These are phyloP conservation scores for Trachymyrmex cornetzi DNA, from an alignment of 1,140 invertebrate species.

Conservation along the genomic window DNA sequence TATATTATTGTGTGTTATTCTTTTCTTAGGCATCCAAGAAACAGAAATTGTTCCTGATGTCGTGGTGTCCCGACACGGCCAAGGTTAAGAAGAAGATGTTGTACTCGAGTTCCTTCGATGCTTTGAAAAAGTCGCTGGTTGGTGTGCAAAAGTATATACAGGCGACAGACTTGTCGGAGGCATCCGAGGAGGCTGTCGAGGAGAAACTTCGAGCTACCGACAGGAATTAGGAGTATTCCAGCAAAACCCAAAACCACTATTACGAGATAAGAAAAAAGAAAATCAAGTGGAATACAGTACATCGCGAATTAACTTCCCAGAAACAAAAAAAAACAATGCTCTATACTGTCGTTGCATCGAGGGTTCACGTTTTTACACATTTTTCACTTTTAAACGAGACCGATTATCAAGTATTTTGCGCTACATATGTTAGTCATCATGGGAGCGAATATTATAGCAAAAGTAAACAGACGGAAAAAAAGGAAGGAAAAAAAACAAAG, in stretches of 20 bases:
- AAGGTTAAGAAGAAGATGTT: slow-evolving; percentile 99
- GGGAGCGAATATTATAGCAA: slow-evolving; percentile 71
- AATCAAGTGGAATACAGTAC: slow-evolving; percentile 82
- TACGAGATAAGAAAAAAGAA: slow-evolving; percentile 74
- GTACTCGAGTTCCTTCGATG: slow-evolving; percentile 98
- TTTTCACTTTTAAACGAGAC: slow-evolving; percentile 84
- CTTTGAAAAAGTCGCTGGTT: slow-evolving; percentile 97
- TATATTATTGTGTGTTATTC: slow-evolving; percentile 24
- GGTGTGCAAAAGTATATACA: slow-evolving; percentile 99
- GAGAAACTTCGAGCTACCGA: slow-evolving; percentile 97
- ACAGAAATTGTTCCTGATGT: slow-evolving; percentile 98
- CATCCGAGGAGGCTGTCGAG: slow-evolving; percentile 96
- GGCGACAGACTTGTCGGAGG: slow-evolving; percentile 96
- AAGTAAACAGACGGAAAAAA: slow-evolving; percentile 59
- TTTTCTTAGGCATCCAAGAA: slow-evolving; percentile 93
- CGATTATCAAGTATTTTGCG: slow-evolving; percentile 81
- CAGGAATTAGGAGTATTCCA: slow-evolving; percentile 91
- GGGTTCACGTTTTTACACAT: slow-evolving; percentile 85
- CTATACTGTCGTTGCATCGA: slow-evolving; percentile 82
- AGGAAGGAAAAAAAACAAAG: slow-evolving; percentile 66
- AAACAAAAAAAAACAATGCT: slow-evolving; percentile 78
- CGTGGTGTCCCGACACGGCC: slow-evolving; percentile 98
- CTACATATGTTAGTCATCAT: slow-evolving; percentile 78
- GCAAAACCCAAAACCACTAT: slow-evolving; percentile 75
- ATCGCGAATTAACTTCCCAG: slow-evolving; percentile 81